Percentiles rank a stretch among this genome's conserved stretches.
Conservation (phyloP, 2,113 vertebrate species). For the Podarcis raffonei region DNA sequence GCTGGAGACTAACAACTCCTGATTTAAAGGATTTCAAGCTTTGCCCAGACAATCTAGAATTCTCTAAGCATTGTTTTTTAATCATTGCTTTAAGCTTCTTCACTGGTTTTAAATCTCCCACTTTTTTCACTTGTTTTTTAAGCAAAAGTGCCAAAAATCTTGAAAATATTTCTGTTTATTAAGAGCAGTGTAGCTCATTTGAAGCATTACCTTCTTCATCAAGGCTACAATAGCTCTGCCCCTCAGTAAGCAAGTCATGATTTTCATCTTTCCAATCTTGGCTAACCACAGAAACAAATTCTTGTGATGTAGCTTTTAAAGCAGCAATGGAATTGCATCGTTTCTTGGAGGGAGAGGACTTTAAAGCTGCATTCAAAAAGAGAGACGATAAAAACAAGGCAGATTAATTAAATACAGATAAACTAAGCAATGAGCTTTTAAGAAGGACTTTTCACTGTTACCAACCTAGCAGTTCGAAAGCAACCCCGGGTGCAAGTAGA, state of each 20-base stretch:
- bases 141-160: background rate
- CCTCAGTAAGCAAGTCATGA: conserved; percentile 82
- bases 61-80: background rate
- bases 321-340: conserved; percentile 89
- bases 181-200: background rate
- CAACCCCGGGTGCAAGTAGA: no score
- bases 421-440: background rate
- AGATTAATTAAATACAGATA: conserved; percentile 19
- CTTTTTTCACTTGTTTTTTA: background rate
- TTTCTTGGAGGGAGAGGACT: conserved; percentile 92
- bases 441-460: background rate
- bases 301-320: conserved; percentile 92
- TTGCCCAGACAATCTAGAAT: background rate
- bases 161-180: background rate
- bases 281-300: conserved; percentile 83
- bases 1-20: no score
- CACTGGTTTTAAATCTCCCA: background rate
- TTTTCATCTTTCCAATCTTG: conserved; percentile 86
- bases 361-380: conserved; percentile 81
- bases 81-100: background rate
- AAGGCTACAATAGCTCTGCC: conserved; percentile 91
- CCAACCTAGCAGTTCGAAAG: no score
- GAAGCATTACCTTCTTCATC: conserved; percentile 89
- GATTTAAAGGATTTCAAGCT: background rate
- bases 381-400: background rate